Evolutionary conservation across 2,888 invertebrate genomes (phyloP).

Genomic region (Archaeoteleia sp.): DNA sequence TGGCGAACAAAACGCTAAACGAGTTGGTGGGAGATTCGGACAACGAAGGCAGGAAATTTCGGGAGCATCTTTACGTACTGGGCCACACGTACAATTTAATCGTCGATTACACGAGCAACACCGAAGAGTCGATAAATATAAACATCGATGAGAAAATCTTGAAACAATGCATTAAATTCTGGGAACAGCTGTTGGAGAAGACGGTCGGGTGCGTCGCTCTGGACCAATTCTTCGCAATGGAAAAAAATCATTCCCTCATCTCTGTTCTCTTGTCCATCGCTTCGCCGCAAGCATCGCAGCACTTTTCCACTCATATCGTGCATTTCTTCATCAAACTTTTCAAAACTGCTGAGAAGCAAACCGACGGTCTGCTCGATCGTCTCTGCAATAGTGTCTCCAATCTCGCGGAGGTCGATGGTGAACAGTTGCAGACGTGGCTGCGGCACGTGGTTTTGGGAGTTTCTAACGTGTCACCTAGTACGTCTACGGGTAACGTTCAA

Average conservation of each 20-base stretch:
- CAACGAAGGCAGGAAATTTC: slow-evolving; percentile 80
- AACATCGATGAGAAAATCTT: slow-evolving; percentile 79
- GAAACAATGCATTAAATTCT: slow-evolving; percentile 85
- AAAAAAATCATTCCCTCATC: slow-evolving; percentile 82
- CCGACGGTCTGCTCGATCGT: slow-evolving; percentile 80
- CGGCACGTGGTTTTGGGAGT: slow-evolving; percentile 81
- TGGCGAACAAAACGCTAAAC: slow-evolving; percentile 79
- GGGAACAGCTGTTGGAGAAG: slow-evolving; percentile 90
- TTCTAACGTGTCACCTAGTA: slow-evolving; percentile 71
- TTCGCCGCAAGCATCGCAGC: slow-evolving; percentile 81
- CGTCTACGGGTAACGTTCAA: slow-evolving; percentile 76
- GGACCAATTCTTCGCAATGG: slow-evolving; percentile 85
- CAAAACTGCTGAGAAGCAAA: slow-evolving; percentile 74
- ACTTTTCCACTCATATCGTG: slow-evolving; percentile 86
- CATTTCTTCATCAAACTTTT: slow-evolving; percentile 87
- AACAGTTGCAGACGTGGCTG: slow-evolving; percentile 80
- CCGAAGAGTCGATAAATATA: slow-evolving; percentile 67
- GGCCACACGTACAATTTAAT: slow-evolving; percentile 82
- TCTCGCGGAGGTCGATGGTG: slow-evolving; percentile 80
- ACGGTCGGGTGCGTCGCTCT: slow-evolving; percentile 88
- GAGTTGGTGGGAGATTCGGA: slow-evolving; percentile 80
- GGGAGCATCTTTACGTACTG: slow-evolving; percentile 80
- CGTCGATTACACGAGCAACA: slow-evolving; percentile 77
- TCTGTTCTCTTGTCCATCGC: slow-evolving; percentile 88
- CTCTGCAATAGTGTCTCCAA: slow-evolving; percentile 82